A percentile compares a stretch with the other conserved stretches of the same genome.
These are phyloP conservation scores for Caenorhabditis tropicalis DNA, from an alignment of 1,140 invertebrate genomes.

Conservation along the genomic window DNA sequence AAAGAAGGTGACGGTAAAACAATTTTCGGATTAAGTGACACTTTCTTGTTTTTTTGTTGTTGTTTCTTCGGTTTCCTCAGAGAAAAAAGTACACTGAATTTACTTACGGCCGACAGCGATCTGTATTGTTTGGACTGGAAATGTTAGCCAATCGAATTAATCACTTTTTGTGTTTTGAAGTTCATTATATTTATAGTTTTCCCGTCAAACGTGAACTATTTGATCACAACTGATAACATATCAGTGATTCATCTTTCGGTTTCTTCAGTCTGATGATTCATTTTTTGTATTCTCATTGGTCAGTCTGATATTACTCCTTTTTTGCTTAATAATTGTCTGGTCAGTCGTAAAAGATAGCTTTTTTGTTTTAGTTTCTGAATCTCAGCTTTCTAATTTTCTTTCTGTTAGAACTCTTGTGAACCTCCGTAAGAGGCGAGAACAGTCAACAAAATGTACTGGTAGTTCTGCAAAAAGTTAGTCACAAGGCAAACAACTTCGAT, in stretches of 20 bases:
- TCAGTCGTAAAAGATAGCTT: neutral
- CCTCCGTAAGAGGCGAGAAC: neutral
- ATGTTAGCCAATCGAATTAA: too few species aligned
- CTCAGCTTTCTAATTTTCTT: neutral
- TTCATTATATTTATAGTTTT: too few species aligned
- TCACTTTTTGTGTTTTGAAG: too few species aligned
- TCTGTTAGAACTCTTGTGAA: neutral
- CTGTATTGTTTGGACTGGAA: too few species aligned
- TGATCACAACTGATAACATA: neutral
- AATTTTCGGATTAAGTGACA: conserved; percentile 24
- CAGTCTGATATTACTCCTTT: too few species aligned
- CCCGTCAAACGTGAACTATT: neutral
- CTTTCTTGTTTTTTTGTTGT: neutral
- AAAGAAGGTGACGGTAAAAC: conserved; percentile 8
- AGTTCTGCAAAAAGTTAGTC: conserved; percentile 14
- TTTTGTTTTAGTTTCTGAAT: neutral
- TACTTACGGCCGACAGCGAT: too few species aligned
- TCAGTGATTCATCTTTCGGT: neutral
- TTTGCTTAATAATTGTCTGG: too few species aligned
- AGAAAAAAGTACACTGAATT: too few species aligned
- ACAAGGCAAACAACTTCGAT: neutral
- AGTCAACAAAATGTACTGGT: neutral
- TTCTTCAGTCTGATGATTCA: neutral
- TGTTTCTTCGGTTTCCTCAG: neutral
- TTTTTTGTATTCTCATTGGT: neutral